Evolutionary conservation across 2,797 vertebrate genomes (phyloP), one percentile per base, ranked within the genome.

Genomic region (Lepus oiostolus): DNA sequence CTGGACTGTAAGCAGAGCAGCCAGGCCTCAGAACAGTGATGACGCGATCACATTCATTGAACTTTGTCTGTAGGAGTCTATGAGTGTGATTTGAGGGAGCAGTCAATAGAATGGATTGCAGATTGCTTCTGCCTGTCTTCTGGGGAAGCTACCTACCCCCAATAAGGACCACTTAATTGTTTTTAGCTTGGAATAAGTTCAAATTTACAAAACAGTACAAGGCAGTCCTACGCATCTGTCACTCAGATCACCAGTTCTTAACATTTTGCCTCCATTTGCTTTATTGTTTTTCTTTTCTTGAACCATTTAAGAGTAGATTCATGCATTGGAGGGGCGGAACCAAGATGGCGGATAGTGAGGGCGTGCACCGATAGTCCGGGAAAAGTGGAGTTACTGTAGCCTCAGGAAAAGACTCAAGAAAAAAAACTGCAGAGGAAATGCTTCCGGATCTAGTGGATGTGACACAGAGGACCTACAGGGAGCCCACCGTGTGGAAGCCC

Each of bases 141-240:
- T 71, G 42, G 9, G 32, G 13, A 32, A 54, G 30, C 22, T 80
- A 67, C 10, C 26, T 58, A 17, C 54, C 54, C 19, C 54, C 54
- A 72, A 21, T 74, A 16, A 68, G 28, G 32, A 54, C 22, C 7
- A 32, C n/a, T 77, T 72, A 65, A 26, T 74, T 85, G 12, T 65
- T 80, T 85, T 79, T 72, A 42, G 71, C 16, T 58, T 68, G 35
- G 76, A 58, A 85, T 89, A 65, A 54, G 54, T 90, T 94, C 42
- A 90, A 47, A 32, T 50, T 75, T 75, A 60, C 13, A 75, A 4
- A 47, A 75, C 24, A 10, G 19, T n/a, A 67, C 14, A 12, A 88
- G 81, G 35, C 58, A 88, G 12, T 60, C 8, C 10, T 7, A 62
- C 0, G 32, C 17, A 24, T 30, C 54, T 22, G 42, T 47, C n/a